phyloP scores from a whole-genome alignment of 1,140 invertebrate species.

The Metaphire vulgaris region DNA sequence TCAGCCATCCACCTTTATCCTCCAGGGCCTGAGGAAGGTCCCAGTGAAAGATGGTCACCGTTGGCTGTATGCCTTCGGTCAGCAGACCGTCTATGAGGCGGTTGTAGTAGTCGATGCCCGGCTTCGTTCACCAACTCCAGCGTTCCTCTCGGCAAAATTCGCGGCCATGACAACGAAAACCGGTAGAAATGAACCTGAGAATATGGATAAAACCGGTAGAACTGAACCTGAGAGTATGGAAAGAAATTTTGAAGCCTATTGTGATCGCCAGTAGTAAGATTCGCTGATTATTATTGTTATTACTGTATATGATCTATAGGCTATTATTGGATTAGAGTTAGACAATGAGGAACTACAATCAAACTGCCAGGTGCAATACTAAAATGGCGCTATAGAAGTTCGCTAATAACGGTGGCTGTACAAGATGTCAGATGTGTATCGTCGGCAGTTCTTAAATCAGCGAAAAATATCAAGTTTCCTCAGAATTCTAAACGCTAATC shows the following conservation, averaged over 20 bases:
- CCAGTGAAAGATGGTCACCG: slow-evolving; percentile 56
- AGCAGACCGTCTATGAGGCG: slow-evolving; percentile 60
- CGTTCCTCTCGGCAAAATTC: slow-evolving; percentile 61
- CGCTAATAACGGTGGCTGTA: too few species aligned
- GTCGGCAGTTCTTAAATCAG: too few species aligned
- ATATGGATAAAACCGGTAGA: neutral
- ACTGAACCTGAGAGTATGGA: neutral
- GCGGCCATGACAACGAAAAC: slow-evolving; percentile 65
- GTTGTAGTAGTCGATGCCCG: slow-evolving; percentile 63
- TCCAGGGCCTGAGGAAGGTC: slow-evolving; percentile 46
- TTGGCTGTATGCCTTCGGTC: slow-evolving; percentile 58
- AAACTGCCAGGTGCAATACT: too few species aligned
- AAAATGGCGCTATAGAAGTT: too few species aligned
- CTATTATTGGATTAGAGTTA: neutral
- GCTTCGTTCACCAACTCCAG: slow-evolving; percentile 54
- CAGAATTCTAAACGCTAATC: too few species aligned
- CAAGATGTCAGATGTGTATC: too few species aligned
- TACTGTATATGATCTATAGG: neutral
- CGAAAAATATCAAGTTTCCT: too few species aligned
- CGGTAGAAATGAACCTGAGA: slow-evolving; percentile 55
- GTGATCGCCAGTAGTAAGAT: neutral
- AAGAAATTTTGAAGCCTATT: neutral
- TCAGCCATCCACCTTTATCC: slow-evolving; percentile 56
- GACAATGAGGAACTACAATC: too few species aligned
- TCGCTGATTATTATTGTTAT: neutral